Evolutionary conservation across 2,888 invertebrate species (phyloP), one percentile per base, ranked within the genome.

Genomic region (Frankliniella intonsa): DNA sequence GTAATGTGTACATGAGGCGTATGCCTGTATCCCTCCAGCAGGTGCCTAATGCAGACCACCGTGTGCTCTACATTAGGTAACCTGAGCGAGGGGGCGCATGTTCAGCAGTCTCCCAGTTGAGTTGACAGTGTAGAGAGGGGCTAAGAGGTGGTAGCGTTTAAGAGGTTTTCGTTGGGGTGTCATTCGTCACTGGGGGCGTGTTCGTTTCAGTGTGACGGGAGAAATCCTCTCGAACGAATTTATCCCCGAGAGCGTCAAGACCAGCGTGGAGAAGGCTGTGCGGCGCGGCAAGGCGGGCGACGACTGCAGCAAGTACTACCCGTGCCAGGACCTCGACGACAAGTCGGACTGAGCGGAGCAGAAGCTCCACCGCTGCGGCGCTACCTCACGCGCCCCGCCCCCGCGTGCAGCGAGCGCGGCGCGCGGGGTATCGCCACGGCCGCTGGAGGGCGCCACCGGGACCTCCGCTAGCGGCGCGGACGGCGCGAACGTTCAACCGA

Each of bases 171-270:
- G 5, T 38, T 38, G 38, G 38, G 38, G 5, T 38, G 38, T 5
- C 38, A 5, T 38, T 38, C 38, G 5, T 5, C 38, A 38, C 38
- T 5, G 38, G 5, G 38, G 38, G 38, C 38, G 38, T 38, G 38
- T 38, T 38, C 3, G 38, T 38, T 25, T 76, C 82, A 84, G 84
- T 50, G 83, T 84, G 8, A 83, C 84, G 0, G 82, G 82, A 9
- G 83, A 84, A 69, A 83, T 84, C 50, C 81, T 84, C 11, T 81
- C 81, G 12, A 84, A 84, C 80, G 84, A 84, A 65, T 84, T 81
- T 62, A 81, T 84, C 25, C 83, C 84, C 0, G 76, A 80, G n/a
- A 80, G 62, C 9, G 82, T 83, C 17, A 83, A 83, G 62, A 62
- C 80, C 8, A 80, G 83, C 27, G 82, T 84, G 14, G 80, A 81